These are phyloP conservation scores for Crotalus horridus DNA, from an alignment of 2,113 vertebrate species.

Conservation along the genomic window DNA sequence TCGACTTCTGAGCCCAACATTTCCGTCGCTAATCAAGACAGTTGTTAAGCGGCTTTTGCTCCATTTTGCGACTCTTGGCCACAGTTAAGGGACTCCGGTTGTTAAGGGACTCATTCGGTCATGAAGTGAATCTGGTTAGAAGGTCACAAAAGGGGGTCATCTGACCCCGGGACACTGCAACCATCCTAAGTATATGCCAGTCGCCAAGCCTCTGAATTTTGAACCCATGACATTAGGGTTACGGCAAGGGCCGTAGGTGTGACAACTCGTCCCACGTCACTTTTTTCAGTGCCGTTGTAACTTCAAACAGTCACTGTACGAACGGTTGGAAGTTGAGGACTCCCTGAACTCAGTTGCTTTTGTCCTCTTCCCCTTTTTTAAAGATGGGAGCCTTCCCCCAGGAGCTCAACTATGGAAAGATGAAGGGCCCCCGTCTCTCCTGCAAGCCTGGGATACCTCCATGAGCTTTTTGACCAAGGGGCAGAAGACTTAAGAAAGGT, in stretches of 20 bases:
- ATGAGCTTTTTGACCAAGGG: neutral
- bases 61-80: fast-evolving
- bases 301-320: too few relatives aligned
- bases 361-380: too few relatives aligned
- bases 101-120: neutral
- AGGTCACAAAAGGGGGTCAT: too few relatives aligned
- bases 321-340: neutral
- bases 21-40: neutral
- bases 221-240: neutral
- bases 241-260: too few relatives aligned
- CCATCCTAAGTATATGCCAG: too few relatives aligned
- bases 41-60: neutral
- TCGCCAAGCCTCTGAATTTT: neutral
- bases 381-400: neutral
- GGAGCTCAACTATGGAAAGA: too few relatives aligned
- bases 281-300: neutral
- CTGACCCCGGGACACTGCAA: too few relatives aligned
- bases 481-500: neutral
- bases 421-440: neutral
- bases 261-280: neutral
- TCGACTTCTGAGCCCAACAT: neutral
- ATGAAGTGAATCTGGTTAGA: neutral
- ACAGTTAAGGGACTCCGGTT: neutral
- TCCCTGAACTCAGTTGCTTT: neutral
- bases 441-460: neutral